Conservation (phyloP, 2,797 vertebrate genomes). For the Avahi laniger region DNA sequence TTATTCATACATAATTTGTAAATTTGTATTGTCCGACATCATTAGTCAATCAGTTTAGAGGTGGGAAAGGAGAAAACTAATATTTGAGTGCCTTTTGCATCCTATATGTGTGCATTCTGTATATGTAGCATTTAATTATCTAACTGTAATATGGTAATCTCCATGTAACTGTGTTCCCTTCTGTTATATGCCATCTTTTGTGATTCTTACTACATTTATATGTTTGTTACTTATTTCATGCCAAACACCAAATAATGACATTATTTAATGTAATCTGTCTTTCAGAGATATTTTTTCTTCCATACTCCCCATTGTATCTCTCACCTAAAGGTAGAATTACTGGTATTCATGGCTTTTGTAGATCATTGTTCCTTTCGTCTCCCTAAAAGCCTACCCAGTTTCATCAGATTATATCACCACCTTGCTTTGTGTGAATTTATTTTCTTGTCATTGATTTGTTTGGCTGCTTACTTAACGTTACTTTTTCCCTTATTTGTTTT, state of each 20-base stretch:
- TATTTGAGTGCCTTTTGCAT: not conserved
- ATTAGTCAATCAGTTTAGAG: not conserved
- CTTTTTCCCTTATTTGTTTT: not conserved
- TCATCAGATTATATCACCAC: not conserved
- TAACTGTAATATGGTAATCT: not conserved
- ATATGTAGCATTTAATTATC: not conserved
- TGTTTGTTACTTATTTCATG: conserved; percentile 34
- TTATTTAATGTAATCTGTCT: not conserved
- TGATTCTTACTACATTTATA: not conserved
- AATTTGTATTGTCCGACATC: not conserved
- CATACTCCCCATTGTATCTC: not conserved
- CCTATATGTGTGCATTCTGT: not conserved
- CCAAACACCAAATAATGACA: not conserved
- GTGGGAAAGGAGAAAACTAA: not conserved
- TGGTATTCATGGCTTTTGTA: not conserved
- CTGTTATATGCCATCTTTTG: not conserved
- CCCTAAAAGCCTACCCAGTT: not conserved
- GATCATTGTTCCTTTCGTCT: not conserved
- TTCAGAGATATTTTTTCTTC: not conserved
- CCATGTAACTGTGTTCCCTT: not conserved
- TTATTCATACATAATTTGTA: not conserved
- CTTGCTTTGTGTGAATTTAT: not conserved
- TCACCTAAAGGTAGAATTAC: not conserved
- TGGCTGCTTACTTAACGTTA: not conserved
- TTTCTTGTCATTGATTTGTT: conserved; percentile 30